Evolutionary conservation across 2,113 vertebrate species (phyloP).

Genomic region (Eudyptes chrysolophus): DNA sequence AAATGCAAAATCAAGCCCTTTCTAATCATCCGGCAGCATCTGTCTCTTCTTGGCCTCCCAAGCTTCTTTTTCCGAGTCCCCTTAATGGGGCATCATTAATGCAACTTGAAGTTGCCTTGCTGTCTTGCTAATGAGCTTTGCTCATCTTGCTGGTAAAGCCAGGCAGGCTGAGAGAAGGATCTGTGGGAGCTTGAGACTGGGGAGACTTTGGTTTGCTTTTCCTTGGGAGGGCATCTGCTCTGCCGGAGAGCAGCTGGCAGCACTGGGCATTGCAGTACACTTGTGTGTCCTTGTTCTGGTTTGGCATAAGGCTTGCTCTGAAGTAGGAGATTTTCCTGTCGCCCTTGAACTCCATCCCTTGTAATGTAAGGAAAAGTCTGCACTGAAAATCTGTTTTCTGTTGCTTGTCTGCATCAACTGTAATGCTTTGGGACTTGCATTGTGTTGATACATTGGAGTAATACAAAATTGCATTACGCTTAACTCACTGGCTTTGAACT

Average conservation of each 20-base stretch:
- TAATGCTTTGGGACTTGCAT: not conserved
- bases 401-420: not conserved
- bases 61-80: not conserved
- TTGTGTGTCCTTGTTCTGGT: not conserved
- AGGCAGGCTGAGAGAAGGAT: not conserved
- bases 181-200: fast-evolving
- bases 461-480: not conserved
- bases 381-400: not conserved
- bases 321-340: not conserved
- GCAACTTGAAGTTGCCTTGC: not conserved
- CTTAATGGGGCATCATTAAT: constrained; percentile 17
- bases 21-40: constrained; percentile 20
- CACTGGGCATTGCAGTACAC: fast-evolving
- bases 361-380: not conserved
- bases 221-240: not conserved
- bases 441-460: not conserved
- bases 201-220: not conserved
- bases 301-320: not conserved
- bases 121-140: constrained; percentile 25
- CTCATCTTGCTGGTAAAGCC: not conserved
- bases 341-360: not conserved
- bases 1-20: not conserved
- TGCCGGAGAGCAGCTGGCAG: not conserved
- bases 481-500: not conserved
- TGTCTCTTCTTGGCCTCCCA: not conserved